Conservation (phyloP, 64 coral and sea anemone species). For the Porites australiensis region DNA sequence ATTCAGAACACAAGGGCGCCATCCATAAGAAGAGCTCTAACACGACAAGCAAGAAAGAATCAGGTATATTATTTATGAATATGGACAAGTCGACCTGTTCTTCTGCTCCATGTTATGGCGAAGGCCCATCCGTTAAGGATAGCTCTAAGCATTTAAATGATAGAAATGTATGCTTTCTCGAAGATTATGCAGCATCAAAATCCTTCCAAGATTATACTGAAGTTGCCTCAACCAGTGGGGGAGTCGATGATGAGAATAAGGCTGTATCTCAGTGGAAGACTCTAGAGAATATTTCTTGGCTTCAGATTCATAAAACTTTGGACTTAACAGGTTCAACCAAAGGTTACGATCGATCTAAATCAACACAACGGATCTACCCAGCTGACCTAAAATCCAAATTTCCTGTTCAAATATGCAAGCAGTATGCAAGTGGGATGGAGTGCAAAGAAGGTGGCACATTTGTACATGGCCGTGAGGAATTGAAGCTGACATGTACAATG, state of each 20-base stretch:
- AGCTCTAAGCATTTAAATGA: not conserved
- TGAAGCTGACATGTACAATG: not conserved
- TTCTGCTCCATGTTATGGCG: too few relatives aligned
- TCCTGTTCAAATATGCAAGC: constrained; percentile 3
- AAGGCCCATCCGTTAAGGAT: not conserved
- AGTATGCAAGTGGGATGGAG: not conserved
- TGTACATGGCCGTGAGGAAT: constrained; percentile 14
- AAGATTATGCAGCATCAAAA: not conserved
- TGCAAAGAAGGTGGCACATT: not conserved
- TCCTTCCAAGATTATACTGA: not conserved
- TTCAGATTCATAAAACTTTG: too few relatives aligned
- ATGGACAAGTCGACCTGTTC: not conserved
- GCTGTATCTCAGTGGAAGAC: too few relatives aligned
- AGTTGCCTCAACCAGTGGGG: not conserved
- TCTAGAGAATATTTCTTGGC: too few relatives aligned
- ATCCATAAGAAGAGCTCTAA: not conserved
- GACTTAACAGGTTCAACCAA: not conserved
- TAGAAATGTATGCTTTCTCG: not conserved
- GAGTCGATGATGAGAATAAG: not conserved
- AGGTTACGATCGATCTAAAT: not conserved
- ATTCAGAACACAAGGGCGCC: not conserved
- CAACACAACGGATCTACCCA: not conserved
- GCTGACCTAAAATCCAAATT: not conserved
- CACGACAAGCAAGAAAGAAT: not conserved
- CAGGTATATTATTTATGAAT: not conserved